Evolutionary conservation across 1,140 invertebrate species (phyloP), one percentile per base, ranked within the genome.

Genomic region (Caenorhabditis briggsae): DNA sequence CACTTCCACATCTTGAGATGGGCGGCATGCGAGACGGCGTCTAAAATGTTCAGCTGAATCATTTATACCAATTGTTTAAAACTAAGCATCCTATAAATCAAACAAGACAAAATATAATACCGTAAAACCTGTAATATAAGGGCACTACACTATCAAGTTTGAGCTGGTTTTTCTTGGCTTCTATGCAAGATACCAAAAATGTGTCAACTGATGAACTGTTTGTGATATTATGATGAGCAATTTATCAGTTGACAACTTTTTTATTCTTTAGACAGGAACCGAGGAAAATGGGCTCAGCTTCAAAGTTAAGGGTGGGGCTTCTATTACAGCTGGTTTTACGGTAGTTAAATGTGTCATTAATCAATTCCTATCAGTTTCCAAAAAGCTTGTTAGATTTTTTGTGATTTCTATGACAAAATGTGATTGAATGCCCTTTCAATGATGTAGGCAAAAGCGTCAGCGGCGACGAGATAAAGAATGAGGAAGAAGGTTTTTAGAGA

Each of bases 1-100:
- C 65, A 74, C 65, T 74, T 74, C 65, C 5, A 74, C 65, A 12
- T 74, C 65, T 74, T 41, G 41, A 46, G 65, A 74, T n/a, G 43
- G 18, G 43, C 65, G 65, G n/a, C 65, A 74, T 74, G 65, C 65
- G 5, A 74, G 65, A n/a, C 65, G 65, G 41, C 65, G 65, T 16
- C 65, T n/a, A n/a, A n/a, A n/a, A n/a, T n/a, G n/a, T n/a, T n/a
- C n/a, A n/a, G n/a, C n/a, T 74, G 65, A 74, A 74, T 33, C 33
- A 33, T 33, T 33, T 33, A 33, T 33, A 33, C 33, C 33, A 59
- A 59, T 8, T 8, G n/a, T 59, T 59, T n/a, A 20, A 59, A n/a
- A 33, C 5, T 55, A 18, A 41, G 61, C 11, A 33, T 12, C 23
- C 61, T 33, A 65, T 65, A 65, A 41, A 65, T 65, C 25, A 65